Evolutionary conservation across 1,140 invertebrate genomes (phyloP).

Genomic region (Scaptomyza pallida): DNA sequence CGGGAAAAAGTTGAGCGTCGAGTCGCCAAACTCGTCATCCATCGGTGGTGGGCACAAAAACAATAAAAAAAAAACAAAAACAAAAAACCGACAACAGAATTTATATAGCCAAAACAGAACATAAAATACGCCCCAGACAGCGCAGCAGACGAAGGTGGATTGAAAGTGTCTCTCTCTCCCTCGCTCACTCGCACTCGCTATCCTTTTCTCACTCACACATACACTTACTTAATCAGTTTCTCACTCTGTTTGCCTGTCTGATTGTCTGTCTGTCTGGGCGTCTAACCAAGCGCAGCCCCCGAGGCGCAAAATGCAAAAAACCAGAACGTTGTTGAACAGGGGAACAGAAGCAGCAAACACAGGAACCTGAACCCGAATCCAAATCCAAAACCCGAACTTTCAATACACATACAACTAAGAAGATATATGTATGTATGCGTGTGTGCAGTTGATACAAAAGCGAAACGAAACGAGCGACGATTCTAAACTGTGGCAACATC

Average conservation of each 20-base stretch:
- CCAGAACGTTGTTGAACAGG: slow-evolving; percentile 67
- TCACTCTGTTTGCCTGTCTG: not conserved
- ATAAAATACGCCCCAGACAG: slow-evolving; percentile 50
- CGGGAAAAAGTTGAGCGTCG: slow-evolving; percentile 60
- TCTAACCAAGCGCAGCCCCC: slow-evolving; percentile 47
- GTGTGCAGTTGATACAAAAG: slow-evolving; percentile 29
- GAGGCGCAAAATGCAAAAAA: slow-evolving; percentile 67
- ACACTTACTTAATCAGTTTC: not conserved
- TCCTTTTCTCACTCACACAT: not conserved
- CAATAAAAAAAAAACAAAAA: no score
- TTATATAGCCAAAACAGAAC: slow-evolving; percentile 73
- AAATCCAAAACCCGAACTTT: slow-evolving; percentile 45
- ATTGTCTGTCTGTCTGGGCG: slow-evolving; percentile 17
- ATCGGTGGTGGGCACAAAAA: slow-evolving; percentile 43
- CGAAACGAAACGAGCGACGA: slow-evolving; percentile 51
- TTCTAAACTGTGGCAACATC: slow-evolving; percentile 76
- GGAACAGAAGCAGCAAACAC: slow-evolving; percentile 59
- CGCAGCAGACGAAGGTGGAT: slow-evolving; percentile 6
- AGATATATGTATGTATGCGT: slow-evolving; percentile 16
- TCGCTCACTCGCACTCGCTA: slow-evolving; percentile 3
- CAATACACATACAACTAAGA: not conserved
- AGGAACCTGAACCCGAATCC: slow-evolving; percentile 50
- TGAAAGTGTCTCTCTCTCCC: not conserved
- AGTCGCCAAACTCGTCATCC: slow-evolving; percentile 16
- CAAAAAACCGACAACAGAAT: slow-evolving; percentile 35